Percentiles rank a stretch among this genome's conserved stretches.
phyloP scores from a whole-genome alignment of 2,113 vertebrate species.

The Neotragus moschatus region DNA sequence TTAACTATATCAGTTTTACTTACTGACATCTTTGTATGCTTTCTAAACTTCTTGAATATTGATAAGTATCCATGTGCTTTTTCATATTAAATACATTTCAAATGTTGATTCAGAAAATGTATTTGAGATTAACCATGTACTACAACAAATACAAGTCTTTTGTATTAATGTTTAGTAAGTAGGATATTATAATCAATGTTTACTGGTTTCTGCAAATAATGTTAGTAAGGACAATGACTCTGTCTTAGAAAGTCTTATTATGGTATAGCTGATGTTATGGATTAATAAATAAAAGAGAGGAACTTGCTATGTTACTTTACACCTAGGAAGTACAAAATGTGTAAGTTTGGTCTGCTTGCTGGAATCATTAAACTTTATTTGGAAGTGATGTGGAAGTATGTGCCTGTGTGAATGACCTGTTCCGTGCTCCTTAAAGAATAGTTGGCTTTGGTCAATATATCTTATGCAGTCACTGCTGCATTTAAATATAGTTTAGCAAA shows the following conservation, averaged over 20 bases:
- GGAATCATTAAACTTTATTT: slow-evolving; percentile 20
- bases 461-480: background rate
- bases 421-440: background rate
- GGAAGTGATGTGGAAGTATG: background rate
- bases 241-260: background rate
- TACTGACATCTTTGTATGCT: background rate
- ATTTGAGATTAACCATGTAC: background rate
- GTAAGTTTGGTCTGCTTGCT: background rate
- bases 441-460: background rate
- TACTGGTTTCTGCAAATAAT: background rate
- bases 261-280: background rate
- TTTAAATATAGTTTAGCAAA: background rate
- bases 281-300: background rate
- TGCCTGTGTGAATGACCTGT: background rate
- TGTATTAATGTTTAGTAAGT: background rate
- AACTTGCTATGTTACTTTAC: background rate
- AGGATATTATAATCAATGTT: background rate
- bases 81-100: slow-evolving; percentile 10
- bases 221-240: background rate
- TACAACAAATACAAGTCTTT: background rate
- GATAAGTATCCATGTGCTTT: background rate
- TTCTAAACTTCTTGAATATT: background rate
- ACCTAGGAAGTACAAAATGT: background rate
- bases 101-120: background rate
- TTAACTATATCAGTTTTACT: background rate